Evolutionary conservation across 2,113 vertebrate genomes (phyloP).

Genomic region (Melanerpes aurifrons): DNA sequence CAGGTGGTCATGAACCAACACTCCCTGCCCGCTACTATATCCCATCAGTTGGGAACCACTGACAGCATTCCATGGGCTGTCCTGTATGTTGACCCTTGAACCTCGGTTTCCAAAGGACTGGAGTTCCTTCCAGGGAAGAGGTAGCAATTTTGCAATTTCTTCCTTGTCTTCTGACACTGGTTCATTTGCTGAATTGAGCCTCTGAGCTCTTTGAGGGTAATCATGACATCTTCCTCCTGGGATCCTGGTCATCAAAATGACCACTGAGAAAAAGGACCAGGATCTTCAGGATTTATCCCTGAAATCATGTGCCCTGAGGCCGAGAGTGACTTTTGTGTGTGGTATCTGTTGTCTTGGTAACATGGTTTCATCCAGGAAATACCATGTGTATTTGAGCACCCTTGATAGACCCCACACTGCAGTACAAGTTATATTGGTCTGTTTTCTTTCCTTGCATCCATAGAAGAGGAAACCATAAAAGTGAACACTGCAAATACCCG

Average conservation of each 20-base stretch:
- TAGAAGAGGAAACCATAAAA: background rate
- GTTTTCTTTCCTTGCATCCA: background rate
- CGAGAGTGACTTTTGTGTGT: background rate
- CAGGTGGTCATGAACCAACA: background rate
- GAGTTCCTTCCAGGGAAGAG: background rate
- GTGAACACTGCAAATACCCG: background rate
- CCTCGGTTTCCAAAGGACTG: background rate
- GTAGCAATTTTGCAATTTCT: background rate
- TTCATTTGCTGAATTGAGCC: background rate
- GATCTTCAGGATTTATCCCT: background rate
- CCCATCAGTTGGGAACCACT: accelerated
- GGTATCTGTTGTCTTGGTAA: conserved; percentile 25
- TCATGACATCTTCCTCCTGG: background rate
- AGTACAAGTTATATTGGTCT: background rate
- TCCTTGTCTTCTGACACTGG: background rate
- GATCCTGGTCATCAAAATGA: background rate
- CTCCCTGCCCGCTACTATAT: background rate
- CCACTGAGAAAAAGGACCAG: background rate
- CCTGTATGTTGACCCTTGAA: background rate
- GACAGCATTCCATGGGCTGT: background rate
- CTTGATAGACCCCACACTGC: background rate
- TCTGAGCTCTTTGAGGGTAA: background rate
- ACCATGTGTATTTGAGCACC: background rate
- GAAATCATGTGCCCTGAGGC: background rate
- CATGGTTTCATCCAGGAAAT: background rate